Evolutionary conservation across 2,113 vertebrate genomes (phyloP).

Genomic region (Zosterops hypoxanthus): DNA sequence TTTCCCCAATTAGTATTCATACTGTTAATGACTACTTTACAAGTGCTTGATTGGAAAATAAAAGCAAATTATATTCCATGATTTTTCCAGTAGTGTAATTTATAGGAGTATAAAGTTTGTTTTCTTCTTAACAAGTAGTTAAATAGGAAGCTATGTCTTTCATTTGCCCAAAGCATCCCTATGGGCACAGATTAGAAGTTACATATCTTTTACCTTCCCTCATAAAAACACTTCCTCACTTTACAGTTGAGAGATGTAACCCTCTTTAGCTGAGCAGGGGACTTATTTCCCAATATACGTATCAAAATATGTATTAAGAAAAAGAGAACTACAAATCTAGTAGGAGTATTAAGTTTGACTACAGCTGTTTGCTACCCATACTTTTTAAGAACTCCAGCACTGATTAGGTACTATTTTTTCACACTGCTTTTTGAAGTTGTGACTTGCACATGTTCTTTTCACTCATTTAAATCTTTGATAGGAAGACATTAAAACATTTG

Average conservation of each 20-base stretch:
- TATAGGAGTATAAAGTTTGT: background rate
- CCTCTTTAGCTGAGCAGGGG: background rate
- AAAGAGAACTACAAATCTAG: background rate
- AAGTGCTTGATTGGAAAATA: constrained; percentile 19
- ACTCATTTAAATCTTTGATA: background rate
- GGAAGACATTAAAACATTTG: background rate
- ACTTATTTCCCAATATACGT: background rate
- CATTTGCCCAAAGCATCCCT: background rate
- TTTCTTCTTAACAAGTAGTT: background rate
- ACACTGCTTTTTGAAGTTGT: background rate
- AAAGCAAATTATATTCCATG: constrained; percentile 15
- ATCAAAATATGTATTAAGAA: background rate
- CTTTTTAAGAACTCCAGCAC: background rate
- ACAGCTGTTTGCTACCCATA: background rate
- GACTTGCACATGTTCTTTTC: background rate
- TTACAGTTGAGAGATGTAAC: background rate
- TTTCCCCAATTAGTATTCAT: background rate
- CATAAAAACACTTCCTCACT: background rate
- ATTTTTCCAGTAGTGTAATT: constrained; percentile 9
- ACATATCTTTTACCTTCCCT: background rate
- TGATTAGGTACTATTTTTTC: background rate
- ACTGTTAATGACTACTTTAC: constrained; percentile 21
- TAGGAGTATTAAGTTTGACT: background rate
- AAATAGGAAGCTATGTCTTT: background rate
- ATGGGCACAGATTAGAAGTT: background rate